Percentiles rank a stretch among this genome's conserved stretches.
Conservation (phyloP, 2,797 vertebrate species). For the Neopelma chrysocephalum region DNA sequence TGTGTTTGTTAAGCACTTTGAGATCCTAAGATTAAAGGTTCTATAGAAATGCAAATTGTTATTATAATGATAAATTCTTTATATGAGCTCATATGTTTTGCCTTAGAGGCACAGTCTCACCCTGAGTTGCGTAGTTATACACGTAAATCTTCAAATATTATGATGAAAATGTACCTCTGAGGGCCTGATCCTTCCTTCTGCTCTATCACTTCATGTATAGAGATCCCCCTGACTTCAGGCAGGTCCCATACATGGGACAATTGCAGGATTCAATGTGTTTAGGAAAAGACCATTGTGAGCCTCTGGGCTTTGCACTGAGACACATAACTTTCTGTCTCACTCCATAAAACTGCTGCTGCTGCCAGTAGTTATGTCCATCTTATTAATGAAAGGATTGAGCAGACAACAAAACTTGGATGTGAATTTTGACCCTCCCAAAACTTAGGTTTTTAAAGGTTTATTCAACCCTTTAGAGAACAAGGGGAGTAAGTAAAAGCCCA, state of each 20-base stretch:
- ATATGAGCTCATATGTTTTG: conserved; percentile 67
- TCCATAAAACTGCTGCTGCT: background rate
- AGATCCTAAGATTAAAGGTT: conserved; percentile 65
- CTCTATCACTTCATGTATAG: background rate
- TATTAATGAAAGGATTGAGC: background rate
- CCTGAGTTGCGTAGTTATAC: conserved; percentile 58
- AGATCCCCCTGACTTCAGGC: background rate
- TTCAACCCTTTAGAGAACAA: background rate
- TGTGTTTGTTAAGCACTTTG: conserved; percentile 64
- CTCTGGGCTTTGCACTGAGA: background rate
- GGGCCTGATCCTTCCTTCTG: conserved; percentile 19
- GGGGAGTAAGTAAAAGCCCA: background rate
- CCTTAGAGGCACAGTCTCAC: conserved; percentile 65
- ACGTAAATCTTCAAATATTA: conserved; percentile 58
- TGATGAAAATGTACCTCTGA: conserved; percentile 61
- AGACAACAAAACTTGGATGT: background rate
- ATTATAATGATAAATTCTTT: conserved; percentile 64
- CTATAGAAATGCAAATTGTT: conserved; percentile 68
- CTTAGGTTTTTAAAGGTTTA: background rate
- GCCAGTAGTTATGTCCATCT: background rate
- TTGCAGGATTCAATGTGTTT: background rate
- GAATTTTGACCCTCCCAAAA: background rate
- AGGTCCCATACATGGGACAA: background rate
- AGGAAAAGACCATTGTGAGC: background rate
- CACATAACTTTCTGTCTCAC: background rate